Evolutionary conservation across 2,113 vertebrate species (phyloP), one percentile per base, ranked within the genome.

Genomic region (Camelus bactrianus): DNA sequence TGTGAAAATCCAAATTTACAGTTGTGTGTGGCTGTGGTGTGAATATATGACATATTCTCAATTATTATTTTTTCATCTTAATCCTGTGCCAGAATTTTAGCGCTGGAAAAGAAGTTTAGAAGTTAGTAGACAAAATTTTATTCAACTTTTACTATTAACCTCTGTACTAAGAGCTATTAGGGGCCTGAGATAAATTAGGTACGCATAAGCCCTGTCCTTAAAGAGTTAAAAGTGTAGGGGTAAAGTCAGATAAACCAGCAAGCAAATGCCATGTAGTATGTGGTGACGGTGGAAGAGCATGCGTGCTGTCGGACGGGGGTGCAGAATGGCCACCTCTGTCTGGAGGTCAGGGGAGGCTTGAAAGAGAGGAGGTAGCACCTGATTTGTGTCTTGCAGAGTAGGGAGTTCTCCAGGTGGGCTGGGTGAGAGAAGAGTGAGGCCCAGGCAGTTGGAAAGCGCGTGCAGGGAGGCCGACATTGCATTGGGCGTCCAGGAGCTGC

Each of bases 1-100:
- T 35, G 80, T 24, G 58, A 95, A 96, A 88, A 82, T 52, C 42
- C 79, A 86, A 82, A 56, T 76, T 26, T 32, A 72, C 15, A 72
- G 35, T 67, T 92, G 77, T 70, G 58, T 77, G 42, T 70, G 79
- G 32, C 56, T 28, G 52, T 15, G 52, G 19, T 72, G n/a, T 75
- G 32, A 35, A 24, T 77, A 60, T 48, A 32, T n/a, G 48, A 56
- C 38, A 35, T 42, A 52, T 26, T 93, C 67, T 93, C 82, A 79
- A 15, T 20, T 15, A 58, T 38, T 73, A 93, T 42, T 35, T 56
- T 93, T 52, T 67, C 16, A 90, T 42, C 35, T 64, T 79, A 67
- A 50, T 50, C 50, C 73, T 90, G 69, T 85, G 62, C 5, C 15
- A 50, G 86, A 52, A 91, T 86, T 95, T 73, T 56, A 48, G 52